Percentiles rank a stretch among this genome's conserved stretches.
phyloP scores from a whole-genome alignment of 2,797 vertebrate species.

The Enteromius argenteus region DNA sequence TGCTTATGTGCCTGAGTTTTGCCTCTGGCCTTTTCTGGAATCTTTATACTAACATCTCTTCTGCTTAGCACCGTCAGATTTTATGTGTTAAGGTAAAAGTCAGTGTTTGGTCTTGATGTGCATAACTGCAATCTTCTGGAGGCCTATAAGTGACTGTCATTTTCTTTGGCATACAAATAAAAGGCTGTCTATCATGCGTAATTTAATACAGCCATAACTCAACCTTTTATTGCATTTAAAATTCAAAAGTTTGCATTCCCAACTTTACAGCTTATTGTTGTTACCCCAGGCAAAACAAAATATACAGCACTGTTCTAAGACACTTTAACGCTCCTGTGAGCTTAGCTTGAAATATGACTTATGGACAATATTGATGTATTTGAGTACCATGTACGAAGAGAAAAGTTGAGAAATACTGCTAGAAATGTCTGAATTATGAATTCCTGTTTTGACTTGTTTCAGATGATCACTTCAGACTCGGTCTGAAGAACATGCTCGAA shows the following conservation, averaged over 20 bases:
- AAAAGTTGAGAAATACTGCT: constrained; percentile 42
- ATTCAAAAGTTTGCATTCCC: constrained; percentile 32
- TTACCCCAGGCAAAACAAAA: constrained; percentile 48
- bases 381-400: constrained; percentile 17
- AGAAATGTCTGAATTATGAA: constrained; percentile 44
- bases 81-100: constrained; percentile 15
- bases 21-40: constrained; percentile 27
- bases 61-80: not conserved
- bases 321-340: constrained; percentile 16
- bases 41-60: constrained; percentile 14
- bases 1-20: constrained; percentile 15
- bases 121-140: not conserved
- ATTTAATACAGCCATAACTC: constrained; percentile 16
- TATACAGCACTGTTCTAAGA: constrained; percentile 52
- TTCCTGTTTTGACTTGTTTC: constrained; percentile 58
- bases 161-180: constrained; percentile 15
- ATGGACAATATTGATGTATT: constrained; percentile 44
- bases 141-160: constrained; percentile 16
- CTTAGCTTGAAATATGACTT: constrained; percentile 48
- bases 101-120: constrained; percentile 13
- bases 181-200: constrained; percentile 13
- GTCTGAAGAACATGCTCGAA: constrained; percentile 52
- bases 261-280: constrained; percentile 20
- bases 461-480: constrained; percentile 15
- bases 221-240: constrained; percentile 37